Percentiles rank a stretch among this genome's conserved stretches.
These are phyloP conservation scores for Chalcosyrphus nemorum DNA, from an alignment of 2,888 invertebrate species.

Conservation along the genomic window DNA sequence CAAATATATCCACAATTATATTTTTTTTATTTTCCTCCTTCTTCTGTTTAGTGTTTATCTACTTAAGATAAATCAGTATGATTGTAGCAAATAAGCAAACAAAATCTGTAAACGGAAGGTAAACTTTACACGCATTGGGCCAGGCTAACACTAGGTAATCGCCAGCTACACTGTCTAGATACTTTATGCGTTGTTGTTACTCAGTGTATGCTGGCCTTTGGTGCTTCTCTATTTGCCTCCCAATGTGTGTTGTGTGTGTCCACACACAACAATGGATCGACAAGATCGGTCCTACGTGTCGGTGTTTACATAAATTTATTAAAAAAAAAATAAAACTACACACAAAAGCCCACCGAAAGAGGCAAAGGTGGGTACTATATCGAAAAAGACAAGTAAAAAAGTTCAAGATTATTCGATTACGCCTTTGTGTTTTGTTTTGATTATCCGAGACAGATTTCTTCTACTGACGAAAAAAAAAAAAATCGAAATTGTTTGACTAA, in stretches of 20 bases:
- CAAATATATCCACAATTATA: slow-evolving; percentile 1
- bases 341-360: no score
- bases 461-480: no score
- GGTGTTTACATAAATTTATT: slow-evolving; percentile 1
- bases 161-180: neutral
- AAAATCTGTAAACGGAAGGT: slow-evolving; percentile 42
- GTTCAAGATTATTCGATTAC: no score
- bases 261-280: neutral
- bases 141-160: neutral
- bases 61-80: slow-evolving; percentile 33
- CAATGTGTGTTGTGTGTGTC: neutral
- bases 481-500: no score
- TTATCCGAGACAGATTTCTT: no score
- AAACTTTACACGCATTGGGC: slow-evolving; percentile 18
- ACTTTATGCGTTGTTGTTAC: no score
- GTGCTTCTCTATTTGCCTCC: slow-evolving; percentile 18
- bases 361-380: no score
- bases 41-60: slow-evolving; percentile 19
- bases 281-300: neutral
- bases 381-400: no score
- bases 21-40: neutral
- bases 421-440: no score
- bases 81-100: slow-evolving; percentile 46
- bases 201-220: no score
- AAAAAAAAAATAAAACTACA: neutral